Evolutionary conservation across 2,888 invertebrate species (phyloP).

Genomic region (Cremastinae sp.): DNA sequence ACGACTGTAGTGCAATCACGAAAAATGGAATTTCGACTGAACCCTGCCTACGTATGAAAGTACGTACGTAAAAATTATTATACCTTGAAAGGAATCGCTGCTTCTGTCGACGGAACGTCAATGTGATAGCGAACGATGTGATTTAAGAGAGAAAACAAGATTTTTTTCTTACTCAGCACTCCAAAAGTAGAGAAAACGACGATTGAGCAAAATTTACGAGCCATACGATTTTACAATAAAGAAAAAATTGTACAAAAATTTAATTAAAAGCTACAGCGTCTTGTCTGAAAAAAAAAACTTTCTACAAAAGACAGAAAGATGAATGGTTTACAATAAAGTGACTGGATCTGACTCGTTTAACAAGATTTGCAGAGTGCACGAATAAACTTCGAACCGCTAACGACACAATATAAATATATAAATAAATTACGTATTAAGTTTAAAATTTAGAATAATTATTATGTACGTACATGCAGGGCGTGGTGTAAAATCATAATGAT

Average conservation of each 20-base stretch:
- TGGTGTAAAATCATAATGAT: slow-evolving; percentile 65
- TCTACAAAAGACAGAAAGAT: slow-evolving; percentile 9
- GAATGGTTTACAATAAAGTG: slow-evolving; percentile 1
- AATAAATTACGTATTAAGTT: slow-evolving; percentile 45
- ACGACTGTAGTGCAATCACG: slow-evolving; percentile 19
- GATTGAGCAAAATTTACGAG: slow-evolving; percentile 16
- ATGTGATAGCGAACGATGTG: slow-evolving; percentile 21
- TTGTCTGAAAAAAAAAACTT: neutral
- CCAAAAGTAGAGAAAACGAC: slow-evolving; percentile 10
- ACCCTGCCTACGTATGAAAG: slow-evolving; percentile 47
- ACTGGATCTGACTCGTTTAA: slow-evolving; percentile 4
- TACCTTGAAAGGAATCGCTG: slow-evolving; percentile 18
- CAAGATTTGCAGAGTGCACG: slow-evolving; percentile 26
- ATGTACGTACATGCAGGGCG: slow-evolving; percentile 47
- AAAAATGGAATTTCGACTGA: slow-evolving; percentile 40
- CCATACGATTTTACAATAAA: neutral
- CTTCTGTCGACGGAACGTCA: slow-evolving; percentile 2
- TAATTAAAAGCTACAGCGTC: neutral
- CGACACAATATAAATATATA: slow-evolving; percentile 56
- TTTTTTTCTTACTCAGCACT: slow-evolving; percentile 14
- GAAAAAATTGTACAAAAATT: slow-evolving; percentile 7
- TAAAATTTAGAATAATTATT: slow-evolving; percentile 44
- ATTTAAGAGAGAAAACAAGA: slow-evolving; percentile 19
- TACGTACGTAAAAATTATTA: slow-evolving; percentile 37
- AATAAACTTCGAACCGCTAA: slow-evolving; percentile 32